phyloP scores from a whole-genome alignment of 2,888 invertebrate genomes.

The Lochmaea capreae region DNA sequence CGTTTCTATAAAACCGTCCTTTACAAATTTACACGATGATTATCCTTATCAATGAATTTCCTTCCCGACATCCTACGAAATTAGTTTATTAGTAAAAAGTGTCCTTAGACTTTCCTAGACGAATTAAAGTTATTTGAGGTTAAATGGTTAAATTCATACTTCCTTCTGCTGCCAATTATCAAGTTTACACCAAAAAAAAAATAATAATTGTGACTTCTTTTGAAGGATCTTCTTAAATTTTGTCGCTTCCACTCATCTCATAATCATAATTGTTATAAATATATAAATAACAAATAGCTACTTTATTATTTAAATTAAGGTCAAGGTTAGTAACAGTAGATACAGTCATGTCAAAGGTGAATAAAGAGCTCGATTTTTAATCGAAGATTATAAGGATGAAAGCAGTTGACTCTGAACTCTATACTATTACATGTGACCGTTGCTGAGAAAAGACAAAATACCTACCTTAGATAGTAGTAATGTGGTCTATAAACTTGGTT shows the following conservation, averaged over 20 bases:
- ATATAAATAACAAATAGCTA: too few species aligned
- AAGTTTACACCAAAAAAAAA: constrained; percentile 11
- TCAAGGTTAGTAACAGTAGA: too few species aligned
- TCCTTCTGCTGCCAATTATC: constrained; percentile 17
- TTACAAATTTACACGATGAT: neutral
- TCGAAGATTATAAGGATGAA: too few species aligned
- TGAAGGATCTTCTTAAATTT: neutral
- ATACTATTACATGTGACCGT: too few species aligned
- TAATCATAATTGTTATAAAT: neutral
- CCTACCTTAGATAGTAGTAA: too few species aligned
- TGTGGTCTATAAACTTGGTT: too few species aligned
- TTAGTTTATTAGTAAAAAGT: neutral
- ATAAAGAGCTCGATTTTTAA: too few species aligned
- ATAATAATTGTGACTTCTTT: neutral
- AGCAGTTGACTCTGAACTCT: too few species aligned
- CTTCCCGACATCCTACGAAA: neutral
- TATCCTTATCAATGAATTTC: constrained; percentile 12
- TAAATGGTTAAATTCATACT: constrained; percentile 19
- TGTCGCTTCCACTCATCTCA: neutral
- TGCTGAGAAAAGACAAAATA: too few species aligned
- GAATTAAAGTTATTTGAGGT: constrained; percentile 11
- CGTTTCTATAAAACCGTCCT: too few species aligned
- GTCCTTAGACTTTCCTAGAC: neutral
- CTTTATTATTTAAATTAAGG: too few species aligned
- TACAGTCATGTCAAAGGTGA: too few species aligned